A percentile compares a stretch with the other conserved stretches of the same genome.
These are phyloP conservation scores for Diadema setosum DNA, from an alignment of 35 echinoderm and acorn worm genomes.

Conservation along the genomic window DNA sequence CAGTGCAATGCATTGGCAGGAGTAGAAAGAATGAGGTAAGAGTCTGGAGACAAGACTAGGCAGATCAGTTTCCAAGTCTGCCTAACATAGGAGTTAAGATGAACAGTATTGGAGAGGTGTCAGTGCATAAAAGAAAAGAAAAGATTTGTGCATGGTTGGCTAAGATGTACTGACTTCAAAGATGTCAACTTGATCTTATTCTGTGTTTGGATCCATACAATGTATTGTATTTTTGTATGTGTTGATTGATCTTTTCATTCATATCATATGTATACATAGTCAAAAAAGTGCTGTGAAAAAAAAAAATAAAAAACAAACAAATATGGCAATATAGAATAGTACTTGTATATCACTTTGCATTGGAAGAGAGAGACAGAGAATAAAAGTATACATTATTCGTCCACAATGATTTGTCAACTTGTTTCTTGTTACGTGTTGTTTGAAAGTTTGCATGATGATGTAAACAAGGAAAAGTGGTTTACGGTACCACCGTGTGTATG, in stretches of 20 bases:
- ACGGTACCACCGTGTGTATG: not conserved
- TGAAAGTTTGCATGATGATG: not conserved
- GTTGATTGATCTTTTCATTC: not conserved
- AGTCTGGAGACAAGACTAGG: too few species aligned
- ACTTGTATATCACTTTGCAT: not conserved
- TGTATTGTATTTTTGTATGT: not conserved
- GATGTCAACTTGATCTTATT: not conserved
- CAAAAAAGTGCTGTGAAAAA: not conserved
- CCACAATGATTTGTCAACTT: not conserved
- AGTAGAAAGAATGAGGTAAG: too few species aligned
- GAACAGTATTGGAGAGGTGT: not conserved
- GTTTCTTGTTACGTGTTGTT: not conserved
- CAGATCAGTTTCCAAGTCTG: too few species aligned
- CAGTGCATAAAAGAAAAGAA: not conserved
- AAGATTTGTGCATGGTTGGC: not conserved
- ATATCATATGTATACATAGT: too few species aligned
- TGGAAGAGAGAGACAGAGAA: not conserved
- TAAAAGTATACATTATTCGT: constrained; percentile 16
- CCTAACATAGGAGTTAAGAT: too few species aligned
- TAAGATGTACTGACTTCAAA: not conserved
- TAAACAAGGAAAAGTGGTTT: not conserved
- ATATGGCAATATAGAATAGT: constrained; percentile 8
- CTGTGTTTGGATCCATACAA: not conserved
- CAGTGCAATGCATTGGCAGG: too few species aligned
- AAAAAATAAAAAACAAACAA: not conserved